These are phyloP conservation scores for Synergus itoensis DNA, from an alignment of 2,888 invertebrate genomes.

Conservation along the genomic window DNA sequence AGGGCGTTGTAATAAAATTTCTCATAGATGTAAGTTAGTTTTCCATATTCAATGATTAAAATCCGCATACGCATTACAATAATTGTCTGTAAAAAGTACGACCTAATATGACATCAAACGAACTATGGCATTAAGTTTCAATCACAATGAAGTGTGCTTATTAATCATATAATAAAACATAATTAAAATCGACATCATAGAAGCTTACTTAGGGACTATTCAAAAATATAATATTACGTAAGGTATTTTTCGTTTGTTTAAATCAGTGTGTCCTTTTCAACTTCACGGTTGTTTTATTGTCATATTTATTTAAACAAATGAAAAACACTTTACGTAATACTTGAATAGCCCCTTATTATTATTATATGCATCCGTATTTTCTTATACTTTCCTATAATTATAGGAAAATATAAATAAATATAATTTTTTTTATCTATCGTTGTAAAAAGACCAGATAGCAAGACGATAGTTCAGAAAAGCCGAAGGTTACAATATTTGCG, in stretches of 20 bases:
- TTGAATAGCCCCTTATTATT: too few relatives aligned
- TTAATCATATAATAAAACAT: neutral
- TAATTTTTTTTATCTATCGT: neutral
- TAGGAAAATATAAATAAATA: too few relatives aligned
- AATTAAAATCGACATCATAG: neutral
- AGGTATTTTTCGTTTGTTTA: too few relatives aligned
- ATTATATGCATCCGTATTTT: too few relatives aligned
- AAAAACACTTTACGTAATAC: too few relatives aligned
- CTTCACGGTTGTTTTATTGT: too few relatives aligned
- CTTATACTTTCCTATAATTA: neutral
- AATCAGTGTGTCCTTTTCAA: too few relatives aligned
- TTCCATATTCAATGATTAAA: neutral
- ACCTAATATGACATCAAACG: slow-evolving; percentile 1
- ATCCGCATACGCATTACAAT: slow-evolving; percentile 9
- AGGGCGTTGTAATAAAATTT: neutral
- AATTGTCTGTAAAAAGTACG: slow-evolving; percentile 6
- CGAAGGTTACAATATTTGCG: neutral
- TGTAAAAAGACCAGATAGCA: neutral
- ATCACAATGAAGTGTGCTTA: neutral
- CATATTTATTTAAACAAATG: too few relatives aligned
- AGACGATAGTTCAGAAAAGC: neutral
- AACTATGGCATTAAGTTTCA: neutral
- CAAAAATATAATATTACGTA: too few relatives aligned
- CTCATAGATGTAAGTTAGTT: neutral
- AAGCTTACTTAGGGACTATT: neutral